Base-by-base conservation (phyloP, 2,888 invertebrate genomes). In the Troides oblongomaculatus region DNA sequence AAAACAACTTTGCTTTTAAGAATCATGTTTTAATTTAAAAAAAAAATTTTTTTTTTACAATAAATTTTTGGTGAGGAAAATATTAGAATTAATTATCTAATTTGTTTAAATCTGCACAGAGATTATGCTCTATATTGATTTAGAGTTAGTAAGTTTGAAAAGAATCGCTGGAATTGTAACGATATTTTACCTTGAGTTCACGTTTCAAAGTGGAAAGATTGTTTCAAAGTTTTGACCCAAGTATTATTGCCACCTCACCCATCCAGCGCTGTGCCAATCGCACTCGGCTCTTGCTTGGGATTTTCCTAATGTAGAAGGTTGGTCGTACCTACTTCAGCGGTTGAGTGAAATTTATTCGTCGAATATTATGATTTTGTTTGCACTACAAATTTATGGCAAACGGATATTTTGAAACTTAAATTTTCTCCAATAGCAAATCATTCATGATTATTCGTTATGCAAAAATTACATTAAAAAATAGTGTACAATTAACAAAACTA, bases 361-460 rank as follows among this genome's bases (percentile, higher is more conserved):
- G 23, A 62, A 56, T 66, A 39, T 66, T 61, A 67, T 62, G 50
- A 63, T 46, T 62, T 62, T 68, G 58, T 62, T 62, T 68, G 53
- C n/a, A 21, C 1, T 68, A 50, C 21, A 30, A 2, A 58, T 68
- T 63, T 21, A 67, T 57, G 56, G 18, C 23, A 59, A 63, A 59
- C 46, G 50, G 21, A 59, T 58, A 63, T 21, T 58, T 68, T 62
- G 14, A 17, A 23, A 30, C 46, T 25, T 46, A 1, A 57, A 25
- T 56, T 53, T 62, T 62, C n/a, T 30, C 36, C 10, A 6, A 17
- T 36, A 10, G 23, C 36, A 0, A 53, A 23, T 10, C 2, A n/a
- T n/a, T n/a, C n/a, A 18, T n/a, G 8, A 1, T 53, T n/a, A 5
- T 14, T 50, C 14, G 2, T 46, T 46, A 14, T 46, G 12, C 14